Base-by-base conservation (phyloP, 2,113 vertebrate genomes). In the Xyliphius kryptos region DNA sequence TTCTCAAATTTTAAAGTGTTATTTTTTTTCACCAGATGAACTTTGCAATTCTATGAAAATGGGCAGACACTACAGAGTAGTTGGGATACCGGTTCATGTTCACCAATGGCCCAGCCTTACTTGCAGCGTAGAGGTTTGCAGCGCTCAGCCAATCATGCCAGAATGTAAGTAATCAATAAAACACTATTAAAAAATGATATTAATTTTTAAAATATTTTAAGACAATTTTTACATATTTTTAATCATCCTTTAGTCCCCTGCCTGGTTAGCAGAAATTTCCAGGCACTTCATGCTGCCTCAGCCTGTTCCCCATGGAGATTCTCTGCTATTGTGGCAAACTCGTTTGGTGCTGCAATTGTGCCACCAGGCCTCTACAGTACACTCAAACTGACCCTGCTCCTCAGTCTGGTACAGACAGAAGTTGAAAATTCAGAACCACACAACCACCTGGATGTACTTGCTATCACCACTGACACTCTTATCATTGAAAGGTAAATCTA, bases 1-100 rank as follows among this genome's bases (percentile, higher is more conserved):
- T n/a, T n/a, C n/a, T n/a, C n/a, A n/a, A n/a, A n/a, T n/a, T n/a
- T n/a, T n/a, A n/a, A n/a, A n/a, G n/a, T n/a, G n/a, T n/a, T n/a
- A n/a, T n/a, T 67, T 70, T 69, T 71, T 70, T 69, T 79, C n/a
- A n/a, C n/a, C 78, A 98, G 96, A 97, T 84, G 96, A 98, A 82
- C 85, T 91, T 71, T 88, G 89, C 55, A 89, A 91, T 81, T 85
- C 84, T 75, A 91, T 97, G 91, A 89, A 81, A 81, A 86, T 98
- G 44, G 96, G 96, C 61, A 85, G 77, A 65, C 85, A 85, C 63
- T 98, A 97, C 82, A 83, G 80, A 78, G 88, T 98, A 75, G 82
- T 95, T 63, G 96, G 95, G 69, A 93, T 97, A 81, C 93, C 93
- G 72, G 84, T 87, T 36, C 91, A 87, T 77, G 86, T 95, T 65